Percentiles rank a stretch among this genome's conserved stretches.
Conservation (phyloP, 2,113 vertebrate genomes). For the Ciconia stormi region DNA sequence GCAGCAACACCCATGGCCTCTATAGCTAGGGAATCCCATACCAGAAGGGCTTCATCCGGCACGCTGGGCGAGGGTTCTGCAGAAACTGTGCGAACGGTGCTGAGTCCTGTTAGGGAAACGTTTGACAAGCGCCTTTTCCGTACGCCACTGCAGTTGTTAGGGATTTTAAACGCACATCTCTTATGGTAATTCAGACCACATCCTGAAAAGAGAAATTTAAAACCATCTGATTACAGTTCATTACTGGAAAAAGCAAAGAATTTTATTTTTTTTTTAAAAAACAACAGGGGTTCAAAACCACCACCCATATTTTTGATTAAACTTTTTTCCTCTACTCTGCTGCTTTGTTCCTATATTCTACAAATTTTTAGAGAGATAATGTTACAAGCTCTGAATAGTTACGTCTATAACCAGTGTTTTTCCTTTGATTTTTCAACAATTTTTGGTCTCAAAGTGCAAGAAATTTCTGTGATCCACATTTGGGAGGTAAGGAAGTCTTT, state of each 20-base stretch:
- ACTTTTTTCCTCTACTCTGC: background rate
- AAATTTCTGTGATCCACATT: background rate
- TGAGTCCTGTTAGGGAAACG: conserved; percentile 88
- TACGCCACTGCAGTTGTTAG: conserved; percentile 95
- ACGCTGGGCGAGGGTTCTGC: conserved; percentile 80
- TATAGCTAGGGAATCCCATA: conserved; percentile 63
- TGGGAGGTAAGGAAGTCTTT: background rate
- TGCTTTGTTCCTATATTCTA: background rate
- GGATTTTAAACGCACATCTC: conserved; percentile 97
- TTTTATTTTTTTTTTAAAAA: background rate
- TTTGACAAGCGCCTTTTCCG: conserved; percentile 90
- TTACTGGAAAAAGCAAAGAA: background rate
- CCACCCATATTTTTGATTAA: background rate
- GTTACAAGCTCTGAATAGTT: background rate
- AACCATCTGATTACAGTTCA: background rate
- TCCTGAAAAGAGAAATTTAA: conserved; percentile 75
- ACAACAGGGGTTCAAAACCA: background rate
- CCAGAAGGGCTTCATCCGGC: conserved; percentile 87
- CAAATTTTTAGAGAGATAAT: background rate
- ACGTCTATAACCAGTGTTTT: background rate
- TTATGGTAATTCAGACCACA: conserved; percentile 98
- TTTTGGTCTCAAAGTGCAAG: background rate
- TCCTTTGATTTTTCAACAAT: background rate
- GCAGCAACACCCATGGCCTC: background rate
- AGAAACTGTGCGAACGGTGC: conserved; percentile 81